phyloP scores from a whole-genome alignment of 2,113 vertebrate genomes.

The Malurus alboscapulatus region DNA sequence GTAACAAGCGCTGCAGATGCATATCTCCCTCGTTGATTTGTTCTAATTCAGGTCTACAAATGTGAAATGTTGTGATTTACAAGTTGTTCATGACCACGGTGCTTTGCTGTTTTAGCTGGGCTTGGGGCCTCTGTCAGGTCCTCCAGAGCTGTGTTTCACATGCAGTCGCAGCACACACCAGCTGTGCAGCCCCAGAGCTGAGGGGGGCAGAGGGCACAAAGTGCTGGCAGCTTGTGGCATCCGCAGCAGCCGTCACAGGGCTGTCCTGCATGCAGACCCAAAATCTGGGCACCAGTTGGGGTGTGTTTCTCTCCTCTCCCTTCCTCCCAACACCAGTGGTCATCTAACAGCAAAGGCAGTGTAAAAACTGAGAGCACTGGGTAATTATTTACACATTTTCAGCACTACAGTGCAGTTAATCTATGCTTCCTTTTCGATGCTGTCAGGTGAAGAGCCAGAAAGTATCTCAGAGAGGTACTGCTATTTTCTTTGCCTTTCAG shows the following conservation, averaged over 20 bases:
- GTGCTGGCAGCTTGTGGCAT: not conserved
- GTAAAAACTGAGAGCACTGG: not conserved
- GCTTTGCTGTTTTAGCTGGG: not conserved
- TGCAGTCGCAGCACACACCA: not conserved
- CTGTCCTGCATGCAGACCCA: not conserved
- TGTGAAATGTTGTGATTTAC: not conserved
- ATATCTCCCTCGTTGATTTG: not conserved
- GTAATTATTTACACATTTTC: not conserved
- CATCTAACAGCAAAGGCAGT: not conserved
- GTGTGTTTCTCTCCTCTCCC: not conserved
- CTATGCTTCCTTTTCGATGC: not conserved
- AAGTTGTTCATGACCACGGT: not conserved
- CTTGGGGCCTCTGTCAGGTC: not conserved
- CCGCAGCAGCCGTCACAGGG: not conserved
- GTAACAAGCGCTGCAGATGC: not conserved
- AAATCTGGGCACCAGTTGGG: not conserved
- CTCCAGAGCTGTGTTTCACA: accelerated
- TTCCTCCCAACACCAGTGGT: not conserved
- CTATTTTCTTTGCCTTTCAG: not conserved
- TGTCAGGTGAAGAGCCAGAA: not conserved
- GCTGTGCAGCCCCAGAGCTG: not conserved
- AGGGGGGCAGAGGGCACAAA: not conserved
- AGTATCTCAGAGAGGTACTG: not conserved
- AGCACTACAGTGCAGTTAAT: not conserved
- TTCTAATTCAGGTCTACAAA: not conserved